Percentiles rank a stretch among this genome's conserved stretches.
These are phyloP conservation scores for Phodopus roborovskii DNA, from an alignment of 2,113 vertebrate genomes.

Conservation along the genomic window DNA sequence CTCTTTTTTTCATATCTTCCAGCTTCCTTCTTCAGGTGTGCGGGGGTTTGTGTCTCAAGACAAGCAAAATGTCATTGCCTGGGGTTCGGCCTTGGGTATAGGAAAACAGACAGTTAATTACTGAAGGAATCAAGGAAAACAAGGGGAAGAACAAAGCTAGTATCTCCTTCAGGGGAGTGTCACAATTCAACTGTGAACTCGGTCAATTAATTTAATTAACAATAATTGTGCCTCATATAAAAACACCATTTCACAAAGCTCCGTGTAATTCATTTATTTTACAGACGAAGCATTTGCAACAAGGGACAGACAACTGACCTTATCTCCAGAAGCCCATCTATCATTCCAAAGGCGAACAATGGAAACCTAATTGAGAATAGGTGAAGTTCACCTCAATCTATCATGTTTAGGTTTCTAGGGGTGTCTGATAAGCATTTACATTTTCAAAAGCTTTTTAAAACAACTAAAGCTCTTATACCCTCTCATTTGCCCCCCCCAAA, in stretches of 20 bases:
- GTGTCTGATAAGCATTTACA: background rate
- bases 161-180: background rate
- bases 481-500: background rate
- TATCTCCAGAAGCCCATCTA: background rate
- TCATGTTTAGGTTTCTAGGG: background rate
- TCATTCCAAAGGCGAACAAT: background rate
- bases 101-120: slow-evolving; percentile 40
- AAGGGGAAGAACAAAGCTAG: background rate
- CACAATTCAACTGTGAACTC: slow-evolving; percentile 5
- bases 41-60: background rate
- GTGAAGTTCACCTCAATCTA: slow-evolving; percentile 32
- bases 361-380: background rate
- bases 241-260: background rate
- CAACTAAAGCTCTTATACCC: background rate
- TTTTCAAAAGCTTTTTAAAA: slow-evolving; percentile 13
- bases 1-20: background rate
- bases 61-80: slow-evolving; percentile 46
- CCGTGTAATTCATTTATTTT: slow-evolving; percentile 8
- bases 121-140: slow-evolving; percentile 13
- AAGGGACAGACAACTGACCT: background rate
- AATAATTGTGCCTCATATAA: background rate
- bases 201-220: slow-evolving; percentile 48
- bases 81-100: slow-evolving; percentile 9
- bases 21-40: background rate
- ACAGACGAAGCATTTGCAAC: background rate